phyloP scores from a whole-genome alignment of 1,140 invertebrate species.

The Pseudomyrmex gracilis region DNA sequence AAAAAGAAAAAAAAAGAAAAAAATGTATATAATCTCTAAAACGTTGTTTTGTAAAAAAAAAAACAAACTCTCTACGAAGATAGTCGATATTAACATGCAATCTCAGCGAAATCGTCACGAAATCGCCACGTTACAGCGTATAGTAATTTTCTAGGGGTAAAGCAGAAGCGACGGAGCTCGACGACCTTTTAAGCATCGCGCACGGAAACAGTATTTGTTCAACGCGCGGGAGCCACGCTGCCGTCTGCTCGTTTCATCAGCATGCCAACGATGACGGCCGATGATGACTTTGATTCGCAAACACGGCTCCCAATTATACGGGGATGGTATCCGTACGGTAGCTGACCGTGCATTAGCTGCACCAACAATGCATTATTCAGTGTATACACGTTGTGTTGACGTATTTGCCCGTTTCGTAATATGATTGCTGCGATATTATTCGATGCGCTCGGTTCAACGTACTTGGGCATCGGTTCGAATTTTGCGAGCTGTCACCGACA shows the following conservation, averaged over 20 bases:
- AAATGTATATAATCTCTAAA: not conserved
- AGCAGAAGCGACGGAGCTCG: conserved; percentile 60
- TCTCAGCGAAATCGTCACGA: not conserved
- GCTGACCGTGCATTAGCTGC: conserved; percentile 85
- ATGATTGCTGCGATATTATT: conserved; percentile 84
- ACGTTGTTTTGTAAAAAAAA: not conserved
- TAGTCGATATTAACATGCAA: not conserved
- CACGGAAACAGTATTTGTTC: conserved; percentile 59
- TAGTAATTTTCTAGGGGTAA: conserved; percentile 50
- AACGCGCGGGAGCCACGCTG: conserved; percentile 60
- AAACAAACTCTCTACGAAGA: not conserved
- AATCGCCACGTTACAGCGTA: conserved; percentile 36
- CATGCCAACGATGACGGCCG: conserved; percentile 78
- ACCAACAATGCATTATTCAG: conserved; percentile 86
- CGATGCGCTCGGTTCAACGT: conserved; percentile 65
- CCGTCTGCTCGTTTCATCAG: conserved; percentile 78
- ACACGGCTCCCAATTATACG: conserved; percentile 84
- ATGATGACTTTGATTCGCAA: conserved; percentile 86
- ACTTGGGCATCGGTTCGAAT: conserved; percentile 49
- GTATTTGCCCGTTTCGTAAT: conserved; percentile 84
- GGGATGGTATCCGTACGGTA: conserved; percentile 77
- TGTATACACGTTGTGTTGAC: conserved; percentile 82
- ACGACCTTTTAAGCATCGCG: conserved; percentile 61
- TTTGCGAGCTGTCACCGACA: conserved; percentile 66
- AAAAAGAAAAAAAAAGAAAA: not conserved